Conservation (phyloP, 2,113 vertebrate genomes). For the Lophura nycthemera region DNA sequence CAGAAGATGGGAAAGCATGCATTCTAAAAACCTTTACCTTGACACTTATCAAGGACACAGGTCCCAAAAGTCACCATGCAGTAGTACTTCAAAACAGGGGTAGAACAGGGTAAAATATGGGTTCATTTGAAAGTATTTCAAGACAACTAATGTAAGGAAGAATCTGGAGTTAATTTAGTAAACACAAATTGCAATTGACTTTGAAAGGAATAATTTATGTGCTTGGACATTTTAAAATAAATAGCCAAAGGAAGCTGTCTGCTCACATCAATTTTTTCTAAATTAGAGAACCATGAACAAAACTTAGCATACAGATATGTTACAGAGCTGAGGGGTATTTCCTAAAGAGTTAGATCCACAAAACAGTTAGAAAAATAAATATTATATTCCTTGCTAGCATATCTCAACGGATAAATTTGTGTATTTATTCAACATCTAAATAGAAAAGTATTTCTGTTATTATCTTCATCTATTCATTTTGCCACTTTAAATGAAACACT, state of each 20-base stretch:
- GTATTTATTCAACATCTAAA: neutral
- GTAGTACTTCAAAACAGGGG: neutral
- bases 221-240: constrained; percentile 37
- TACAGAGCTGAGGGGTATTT: neutral
- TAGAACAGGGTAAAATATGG: neutral
- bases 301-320: neutral
- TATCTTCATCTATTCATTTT: neutral
- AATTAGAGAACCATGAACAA: constrained; percentile 19
- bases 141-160: neutral
- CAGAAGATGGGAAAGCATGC: neutral
- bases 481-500: neutral
- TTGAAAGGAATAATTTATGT: constrained; percentile 46
- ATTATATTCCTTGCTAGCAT: neutral
- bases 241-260: constrained; percentile 47
- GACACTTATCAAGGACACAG: neutral
- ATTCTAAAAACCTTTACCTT: neutral
- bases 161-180: constrained; percentile 55
- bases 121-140: constrained; percentile 7
- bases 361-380: constrained; percentile 11
- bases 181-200: constrained; percentile 39
- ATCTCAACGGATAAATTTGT: neutral
- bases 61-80: neutral
- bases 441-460: neutral
- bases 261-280: constrained; percentile 13
- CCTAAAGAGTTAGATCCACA: neutral